These are phyloP conservation scores for Teleogryllus occipitalis DNA, from an alignment of 1,140 invertebrate species.

Conservation along the genomic window DNA sequence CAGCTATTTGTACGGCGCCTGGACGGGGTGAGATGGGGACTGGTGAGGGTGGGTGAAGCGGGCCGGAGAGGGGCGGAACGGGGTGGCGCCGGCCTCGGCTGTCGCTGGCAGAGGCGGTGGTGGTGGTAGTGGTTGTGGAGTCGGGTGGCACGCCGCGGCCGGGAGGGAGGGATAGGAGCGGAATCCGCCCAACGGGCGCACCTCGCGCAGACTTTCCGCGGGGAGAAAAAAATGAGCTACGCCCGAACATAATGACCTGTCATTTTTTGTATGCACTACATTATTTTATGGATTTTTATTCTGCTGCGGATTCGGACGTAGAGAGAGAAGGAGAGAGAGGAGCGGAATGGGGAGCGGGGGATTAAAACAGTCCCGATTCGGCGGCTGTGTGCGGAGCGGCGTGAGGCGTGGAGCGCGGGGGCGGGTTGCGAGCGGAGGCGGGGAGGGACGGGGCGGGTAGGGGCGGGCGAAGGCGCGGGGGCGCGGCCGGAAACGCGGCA, in stretches of 20 bases:
- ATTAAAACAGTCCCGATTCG: too few species aligned
- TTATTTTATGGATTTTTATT: background rate
- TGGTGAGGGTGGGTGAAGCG: background rate
- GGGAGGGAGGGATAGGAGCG: background rate
- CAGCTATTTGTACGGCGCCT: background rate
- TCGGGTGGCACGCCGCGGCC: too few species aligned
- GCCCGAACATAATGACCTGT: background rate
- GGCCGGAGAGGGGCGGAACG: background rate
- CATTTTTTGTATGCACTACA: background rate
- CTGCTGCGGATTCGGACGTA: too few species aligned
- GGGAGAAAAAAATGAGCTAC: background rate
- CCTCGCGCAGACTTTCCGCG: background rate
- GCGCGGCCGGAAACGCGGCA: too few species aligned
- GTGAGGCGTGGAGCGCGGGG: background rate
- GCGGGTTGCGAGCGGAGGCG: background rate
- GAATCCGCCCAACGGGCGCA: background rate
- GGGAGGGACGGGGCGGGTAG: background rate
- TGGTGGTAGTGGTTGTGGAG: too few species aligned
- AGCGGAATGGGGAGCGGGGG: too few species aligned
- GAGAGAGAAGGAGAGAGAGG: too few species aligned
- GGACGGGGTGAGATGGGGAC: too few species aligned
- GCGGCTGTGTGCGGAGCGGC: background rate
- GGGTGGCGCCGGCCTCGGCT: background rate
- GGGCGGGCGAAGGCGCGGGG: too few species aligned
- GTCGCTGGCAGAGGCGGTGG: background rate